phyloP scores from a whole-genome alignment of 2,113 vertebrate species.

The Takifugu flavidus region DNA sequence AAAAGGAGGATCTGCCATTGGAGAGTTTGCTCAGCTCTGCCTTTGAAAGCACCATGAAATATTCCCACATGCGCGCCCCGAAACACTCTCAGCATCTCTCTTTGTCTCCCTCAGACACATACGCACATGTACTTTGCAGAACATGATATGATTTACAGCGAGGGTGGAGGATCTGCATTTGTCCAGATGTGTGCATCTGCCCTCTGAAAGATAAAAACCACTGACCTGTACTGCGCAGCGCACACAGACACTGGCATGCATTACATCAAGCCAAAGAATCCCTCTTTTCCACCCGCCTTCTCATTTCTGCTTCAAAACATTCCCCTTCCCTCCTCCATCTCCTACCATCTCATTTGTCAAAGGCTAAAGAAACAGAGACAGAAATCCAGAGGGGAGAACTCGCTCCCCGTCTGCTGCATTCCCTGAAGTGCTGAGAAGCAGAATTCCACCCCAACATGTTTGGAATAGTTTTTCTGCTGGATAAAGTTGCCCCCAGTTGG shows the following conservation, averaged over 20 bases:
- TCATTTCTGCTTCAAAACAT: slow-evolving; percentile 55
- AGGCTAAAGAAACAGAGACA: slow-evolving; percentile 69
- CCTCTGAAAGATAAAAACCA: slow-evolving; percentile 67
- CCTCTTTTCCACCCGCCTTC: slow-evolving; percentile 44
- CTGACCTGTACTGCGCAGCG: slow-evolving; percentile 60
- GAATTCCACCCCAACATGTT: slow-evolving; percentile 66
- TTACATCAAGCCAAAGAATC: slow-evolving; percentile 69
- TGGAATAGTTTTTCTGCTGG: slow-evolving; percentile 57
- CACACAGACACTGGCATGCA: slow-evolving; percentile 67
- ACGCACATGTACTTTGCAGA: slow-evolving; percentile 45
- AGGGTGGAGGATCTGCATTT: slow-evolving; percentile 61
- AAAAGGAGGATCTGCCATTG: slow-evolving; percentile 8
- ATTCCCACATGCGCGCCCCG: slow-evolving; percentile 25
- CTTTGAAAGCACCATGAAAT: slow-evolving; percentile 28
- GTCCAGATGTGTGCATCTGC: slow-evolving; percentile 73
- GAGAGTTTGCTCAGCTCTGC: slow-evolving; percentile 15
- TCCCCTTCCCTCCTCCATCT: slow-evolving; percentile 58
- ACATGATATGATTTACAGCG: slow-evolving; percentile 61
- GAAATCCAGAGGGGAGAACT: slow-evolving; percentile 52
- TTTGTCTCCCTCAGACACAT: slow-evolving; percentile 37
- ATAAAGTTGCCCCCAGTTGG: slow-evolving; percentile 24
- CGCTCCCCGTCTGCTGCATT: slow-evolving; percentile 28
- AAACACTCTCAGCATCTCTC: slow-evolving; percentile 39
- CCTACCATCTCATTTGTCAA: slow-evolving; percentile 69
- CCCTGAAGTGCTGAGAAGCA: slow-evolving; percentile 36